Evolutionary conservation across 2,113 vertebrate species (phyloP).

Genomic region (Asarcornis scutulata): DNA sequence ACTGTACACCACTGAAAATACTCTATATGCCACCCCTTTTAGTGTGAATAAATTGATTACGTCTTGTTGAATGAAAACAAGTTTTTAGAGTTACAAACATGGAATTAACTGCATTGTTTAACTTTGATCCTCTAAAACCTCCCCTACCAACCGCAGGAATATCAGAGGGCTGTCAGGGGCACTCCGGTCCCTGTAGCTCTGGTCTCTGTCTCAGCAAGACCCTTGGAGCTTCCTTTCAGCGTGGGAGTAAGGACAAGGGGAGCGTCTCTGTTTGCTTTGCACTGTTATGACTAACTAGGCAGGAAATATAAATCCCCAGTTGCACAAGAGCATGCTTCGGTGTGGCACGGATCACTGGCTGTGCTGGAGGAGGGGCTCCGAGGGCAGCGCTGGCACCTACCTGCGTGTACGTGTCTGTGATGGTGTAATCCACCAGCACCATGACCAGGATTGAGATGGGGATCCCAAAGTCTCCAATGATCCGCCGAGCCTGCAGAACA

Average conservation of each 20-base stretch:
- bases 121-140: not conserved
- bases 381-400: slow-evolving; percentile 54
- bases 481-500: slow-evolving; percentile 87
- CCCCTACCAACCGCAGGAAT: not conserved
- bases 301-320: not conserved
- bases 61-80: not conserved
- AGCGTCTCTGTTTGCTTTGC: not conserved
- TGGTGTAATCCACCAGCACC: slow-evolving; percentile 89
- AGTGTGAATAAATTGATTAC: not conserved
- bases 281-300: not conserved
- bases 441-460: slow-evolving; percentile 97
- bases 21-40: not conserved
- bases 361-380: not conserved
- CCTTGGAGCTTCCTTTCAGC: not conserved
- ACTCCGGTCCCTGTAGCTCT: not conserved
- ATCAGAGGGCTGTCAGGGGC: not conserved
- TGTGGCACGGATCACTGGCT: not conserved
- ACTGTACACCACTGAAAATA: not conserved
- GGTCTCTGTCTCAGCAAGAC: not conserved
- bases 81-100: not conserved
- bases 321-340: not conserved
- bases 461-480: slow-evolving; percentile 97
- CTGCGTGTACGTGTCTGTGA: slow-evolving; percentile 96
- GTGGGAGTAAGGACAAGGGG: not conserved
- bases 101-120: not conserved